Evolutionary conservation across 2,113 vertebrate genomes (phyloP), one percentile per base, ranked within the genome.

Genomic region (Xenopus borealis): DNA sequence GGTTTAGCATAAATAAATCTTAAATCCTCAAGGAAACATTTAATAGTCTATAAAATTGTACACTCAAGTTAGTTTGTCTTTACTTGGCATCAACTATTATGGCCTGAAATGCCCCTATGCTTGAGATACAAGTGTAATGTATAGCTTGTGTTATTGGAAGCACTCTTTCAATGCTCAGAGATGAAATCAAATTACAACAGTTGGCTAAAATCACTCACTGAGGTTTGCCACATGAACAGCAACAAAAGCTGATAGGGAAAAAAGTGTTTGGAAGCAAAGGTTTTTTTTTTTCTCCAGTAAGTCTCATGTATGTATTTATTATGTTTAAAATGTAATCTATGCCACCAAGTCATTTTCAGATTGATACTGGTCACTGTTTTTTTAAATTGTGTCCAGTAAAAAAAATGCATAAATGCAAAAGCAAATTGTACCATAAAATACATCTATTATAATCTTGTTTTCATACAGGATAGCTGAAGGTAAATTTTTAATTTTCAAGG

Each of bases 121-220:
- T 77, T 77, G 70, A 69, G 74, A 70, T 77, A 77, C 74, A 77
- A 77, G 30, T 70, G 61, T 64, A 77, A 77, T 77, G 74, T 77
- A 77, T 77, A 70, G 66, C 74, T 69, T 63, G 18, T 70, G 66
- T 67, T 77, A 64, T 68, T 77, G 74, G 66, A 77, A 77, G 59
- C 53, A 52, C 23, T 77, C 67, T 64, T 57, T 64, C 46, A 76
- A 76, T 66, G 55, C n/a, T 46, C 50, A 12, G 46, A 57, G 61
- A 77, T 77, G 46, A 77, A 77, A 44, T 70, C 74, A 70, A 20
- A 64, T 77, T 63, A 62, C 67, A 77, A 55, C 74, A 77, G 74
- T 77, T 77, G 74, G 74, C 74, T 77, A 55, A 70, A 33, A 77
- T 77, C 67, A 64, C 66, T 77, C 67, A 77, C 19, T 77, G 67